Evolutionary conservation across 2,888 invertebrate genomes (phyloP), one percentile per base, ranked within the genome.

Genomic region (Acanthosepion esculentum): DNA sequence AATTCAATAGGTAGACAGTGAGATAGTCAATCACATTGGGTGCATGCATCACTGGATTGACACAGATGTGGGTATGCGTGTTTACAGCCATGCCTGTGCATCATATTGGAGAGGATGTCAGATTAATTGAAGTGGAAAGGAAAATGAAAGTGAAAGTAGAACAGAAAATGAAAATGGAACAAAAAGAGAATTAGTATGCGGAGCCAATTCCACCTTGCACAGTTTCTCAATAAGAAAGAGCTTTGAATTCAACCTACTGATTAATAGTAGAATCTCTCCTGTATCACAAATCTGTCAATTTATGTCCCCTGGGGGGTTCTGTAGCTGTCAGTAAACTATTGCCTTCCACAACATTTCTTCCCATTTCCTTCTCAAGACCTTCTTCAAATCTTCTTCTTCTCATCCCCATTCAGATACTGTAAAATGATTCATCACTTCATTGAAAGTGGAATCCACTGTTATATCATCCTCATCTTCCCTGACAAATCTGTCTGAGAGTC

Each of bases 271-370:
- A 78, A 78, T n/a, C 78, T 78, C 78, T n/a, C n/a, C 78, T 33
- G 78, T 78, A 78, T 78, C 78, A 78, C 78, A 78, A 78, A 78
- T 78, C 78, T 78, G 78, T 78, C 78, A 78, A 33, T 78, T n/a
- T 78, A 15, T n/a, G 23, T 78, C 78, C 78, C 33, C 78, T 33
- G 78, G 12, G 78, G 78, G 78, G 78, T n/a, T 5, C n/a, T 78
- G n/a, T n/a, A 78, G n/a, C 78, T 78, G 78, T 78, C 78, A 78
- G 78, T 78, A 33, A 78, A 78, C 78, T n/a, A 78, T 78, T n/a
- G 78, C 78, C 15, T 59, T 59, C 59, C 23, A 59, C 59, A 23
- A 59, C n/a, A 33, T 78, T 23, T 15, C 18, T n/a, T 15, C 3
- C 78, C 78, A 15, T 78, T 78, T 78, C 33, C 33, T 15, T 78